These are phyloP conservation scores for Daptonema setosum DNA, from an alignment of 2,888 invertebrate species.

Conservation along the genomic window DNA sequence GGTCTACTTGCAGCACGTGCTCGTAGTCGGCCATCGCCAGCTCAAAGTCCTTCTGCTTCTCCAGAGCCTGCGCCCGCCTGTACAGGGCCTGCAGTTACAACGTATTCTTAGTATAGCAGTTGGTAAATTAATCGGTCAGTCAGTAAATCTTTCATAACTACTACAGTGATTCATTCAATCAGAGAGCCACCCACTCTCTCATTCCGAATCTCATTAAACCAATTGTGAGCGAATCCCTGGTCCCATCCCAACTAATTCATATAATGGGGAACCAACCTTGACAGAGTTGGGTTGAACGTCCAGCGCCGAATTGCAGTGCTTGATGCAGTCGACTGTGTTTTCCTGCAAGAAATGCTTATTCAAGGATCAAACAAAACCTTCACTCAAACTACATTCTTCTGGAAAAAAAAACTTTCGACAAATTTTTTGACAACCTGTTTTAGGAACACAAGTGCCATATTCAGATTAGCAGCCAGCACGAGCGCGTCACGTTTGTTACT, in stretches of 20 bases:
- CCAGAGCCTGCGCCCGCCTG: constrained; percentile 42
- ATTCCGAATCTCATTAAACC: too few relatives aligned
- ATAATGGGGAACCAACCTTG: too few relatives aligned
- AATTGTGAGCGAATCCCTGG: too few relatives aligned
- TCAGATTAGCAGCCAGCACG: constrained; percentile 40
- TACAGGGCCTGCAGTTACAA: too few relatives aligned
- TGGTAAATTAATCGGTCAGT: too few relatives aligned
- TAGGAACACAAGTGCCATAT: constrained; percentile 57
- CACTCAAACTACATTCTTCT: neutral
- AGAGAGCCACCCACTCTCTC: too few relatives aligned
- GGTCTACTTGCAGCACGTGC: constrained; percentile 51
- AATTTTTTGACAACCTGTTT: constrained; percentile 32
- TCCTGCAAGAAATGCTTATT: neutral
- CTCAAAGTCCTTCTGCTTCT: constrained; percentile 52
- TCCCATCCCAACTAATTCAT: too few relatives aligned
- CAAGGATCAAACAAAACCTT: too few relatives aligned
- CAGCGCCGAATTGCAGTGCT: constrained; percentile 54
- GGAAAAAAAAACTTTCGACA: neutral
- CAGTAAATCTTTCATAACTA: too few relatives aligned
- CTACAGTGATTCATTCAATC: too few relatives aligned
- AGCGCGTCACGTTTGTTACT: constrained; percentile 3
- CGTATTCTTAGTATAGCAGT: too few relatives aligned
- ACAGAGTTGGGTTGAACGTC: constrained; percentile 51
- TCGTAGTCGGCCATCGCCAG: constrained; percentile 55
- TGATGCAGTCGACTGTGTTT: constrained; percentile 38